phyloP scores from a whole-genome alignment of 1,140 invertebrate genomes.

The Musca domestica region DNA sequence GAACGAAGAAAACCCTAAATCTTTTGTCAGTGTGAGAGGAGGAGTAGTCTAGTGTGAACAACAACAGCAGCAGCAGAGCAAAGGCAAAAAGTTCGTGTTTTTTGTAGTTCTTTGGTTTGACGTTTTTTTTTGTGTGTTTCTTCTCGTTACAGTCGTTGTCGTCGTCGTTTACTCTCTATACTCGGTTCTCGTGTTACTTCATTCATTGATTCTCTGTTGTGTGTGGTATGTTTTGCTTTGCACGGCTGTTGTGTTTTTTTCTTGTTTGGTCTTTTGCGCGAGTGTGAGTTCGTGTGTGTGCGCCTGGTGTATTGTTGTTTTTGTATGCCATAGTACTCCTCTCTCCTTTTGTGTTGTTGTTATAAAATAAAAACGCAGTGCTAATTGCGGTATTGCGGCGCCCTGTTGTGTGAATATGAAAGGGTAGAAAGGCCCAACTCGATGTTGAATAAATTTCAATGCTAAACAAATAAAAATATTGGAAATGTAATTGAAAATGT shows the following conservation, averaged over 20 bases:
- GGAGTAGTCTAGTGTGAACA: background rate
- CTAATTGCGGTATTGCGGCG: too few relatives aligned
- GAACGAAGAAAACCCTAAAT: background rate
- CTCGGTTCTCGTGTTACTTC: constrained; percentile 12
- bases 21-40: background rate
- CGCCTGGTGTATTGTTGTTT: background rate
- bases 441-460: too few relatives aligned
- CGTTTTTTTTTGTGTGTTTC: constrained; percentile 9
- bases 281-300: background rate
- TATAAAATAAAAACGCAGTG: too few relatives aligned
- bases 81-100: too few relatives aligned
- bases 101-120: background rate
- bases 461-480: too few relatives aligned
- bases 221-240: background rate
- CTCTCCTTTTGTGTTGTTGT: too few relatives aligned
- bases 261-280: too few relatives aligned
- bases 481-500: too few relatives aligned
- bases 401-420: too few relatives aligned
- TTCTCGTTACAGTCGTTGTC: background rate
- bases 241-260: too few relatives aligned
- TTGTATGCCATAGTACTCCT: background rate
- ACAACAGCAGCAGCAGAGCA: background rate
- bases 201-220: constrained; percentile 12
- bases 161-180: constrained; percentile 4
- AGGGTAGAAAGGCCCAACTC: too few relatives aligned